Base-by-base conservation (phyloP, 2,888 invertebrate species). In the Stenotaenia linearis region DNA sequence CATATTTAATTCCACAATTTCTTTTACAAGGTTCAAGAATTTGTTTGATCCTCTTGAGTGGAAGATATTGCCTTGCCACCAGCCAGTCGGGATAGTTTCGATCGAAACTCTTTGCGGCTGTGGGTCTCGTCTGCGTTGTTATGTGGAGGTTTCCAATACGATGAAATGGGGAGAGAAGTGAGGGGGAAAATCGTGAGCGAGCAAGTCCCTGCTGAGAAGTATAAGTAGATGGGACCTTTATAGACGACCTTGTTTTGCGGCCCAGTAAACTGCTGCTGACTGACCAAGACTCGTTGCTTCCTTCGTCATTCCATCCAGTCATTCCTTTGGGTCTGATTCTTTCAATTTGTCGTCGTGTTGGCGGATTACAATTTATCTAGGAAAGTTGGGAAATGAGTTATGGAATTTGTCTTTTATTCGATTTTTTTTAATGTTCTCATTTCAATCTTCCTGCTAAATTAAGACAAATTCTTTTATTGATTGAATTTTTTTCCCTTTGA, bases 91-190 rank as follows among this genome's bases (percentile, higher is more conserved):
- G 25, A 25, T 9, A 12, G 25, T 69, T n/a, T 69, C 69, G 69
- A 69, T 69, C 69, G 69, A 69, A 69, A 69, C 69, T 28, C 69
- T 69, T 25, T 28, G 69, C 28, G 69, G 69, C 56, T 28, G 25
- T 69, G 69, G 15, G 15, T 25, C 69, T 69, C 69, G 28, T 69
- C 69, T 28, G 28, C 25, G 69, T 69, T 28, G 69, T 69, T 69
- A 69, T 69, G 69, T 69, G 69, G 69, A 69, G 69, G 69, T 69
- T 69, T 69, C 69, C 69, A 69, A 69, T 69, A 69, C 69, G 69
- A 28, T 28, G 25, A 69, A 69, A 69, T 69, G 69, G 69, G 69
- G 69, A 69, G 69, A 69, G 69, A 69, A 69, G 69, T 69, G 69
- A 69, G 23, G 69, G 23, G n/a, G 69, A 69, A 69, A 69, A 69